Conservation (phyloP, 2,888 invertebrate genomes). For the Saturnia japonica region DNA sequence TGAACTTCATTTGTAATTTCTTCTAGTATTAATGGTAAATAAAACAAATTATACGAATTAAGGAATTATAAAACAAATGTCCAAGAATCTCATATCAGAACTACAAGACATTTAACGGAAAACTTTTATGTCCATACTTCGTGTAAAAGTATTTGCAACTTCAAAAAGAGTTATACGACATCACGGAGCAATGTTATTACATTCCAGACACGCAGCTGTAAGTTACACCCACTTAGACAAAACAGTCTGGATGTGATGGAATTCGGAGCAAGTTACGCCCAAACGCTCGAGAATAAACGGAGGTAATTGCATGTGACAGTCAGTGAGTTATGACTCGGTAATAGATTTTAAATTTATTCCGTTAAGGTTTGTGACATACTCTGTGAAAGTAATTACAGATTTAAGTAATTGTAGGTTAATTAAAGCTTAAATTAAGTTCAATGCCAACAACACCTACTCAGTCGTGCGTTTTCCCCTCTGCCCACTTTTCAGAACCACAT, state of each 20-base stretch:
- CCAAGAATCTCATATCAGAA: not conserved
- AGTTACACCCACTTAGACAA: slow-evolving; percentile 45
- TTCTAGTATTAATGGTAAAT: not conserved
- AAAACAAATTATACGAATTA: not conserved
- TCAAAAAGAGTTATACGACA: slow-evolving; percentile 3
- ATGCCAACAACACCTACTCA: not conserved
- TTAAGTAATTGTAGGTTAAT: not conserved
- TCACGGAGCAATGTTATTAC: slow-evolving; percentile 41
- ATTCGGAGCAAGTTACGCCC: slow-evolving; percentile 29
- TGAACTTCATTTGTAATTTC: not conserved
- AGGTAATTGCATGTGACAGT: slow-evolving; percentile 25
- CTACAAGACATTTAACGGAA: not conserved
- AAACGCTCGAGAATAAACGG: slow-evolving; percentile 18
- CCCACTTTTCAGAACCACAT: too few relatives aligned
- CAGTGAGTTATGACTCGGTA: slow-evolving; percentile 17
- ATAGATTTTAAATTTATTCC: slow-evolving; percentile 10
- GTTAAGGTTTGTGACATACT: slow-evolving; percentile 8
- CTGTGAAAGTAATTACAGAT: not conserved
- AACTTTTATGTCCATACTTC: not conserved
- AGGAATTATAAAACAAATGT: not conserved
- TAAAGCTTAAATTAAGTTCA: not conserved
- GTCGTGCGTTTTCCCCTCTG: not conserved
- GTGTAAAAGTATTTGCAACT: slow-evolving; percentile 2
- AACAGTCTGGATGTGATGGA: slow-evolving; percentile 44
- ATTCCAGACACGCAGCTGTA: slow-evolving; percentile 44